Percentiles rank a stretch among this genome's conserved stretches.
Evolutionary conservation across 2,797 vertebrate species (phyloP).

Genomic region (Typhlichthys subterraneus): DNA sequence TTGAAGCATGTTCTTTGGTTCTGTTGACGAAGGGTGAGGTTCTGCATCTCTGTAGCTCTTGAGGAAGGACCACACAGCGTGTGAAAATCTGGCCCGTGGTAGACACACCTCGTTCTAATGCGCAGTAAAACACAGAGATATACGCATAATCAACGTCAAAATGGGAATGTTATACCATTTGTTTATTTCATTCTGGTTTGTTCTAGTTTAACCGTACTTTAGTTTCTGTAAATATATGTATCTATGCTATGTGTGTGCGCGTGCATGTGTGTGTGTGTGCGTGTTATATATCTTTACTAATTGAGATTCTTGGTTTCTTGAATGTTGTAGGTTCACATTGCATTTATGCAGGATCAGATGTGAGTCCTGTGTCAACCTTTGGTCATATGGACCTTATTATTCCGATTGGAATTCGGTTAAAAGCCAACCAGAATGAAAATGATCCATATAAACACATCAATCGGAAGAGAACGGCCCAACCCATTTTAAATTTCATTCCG

Average conservation of each 20-base stretch:
- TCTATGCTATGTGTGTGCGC: background rate
- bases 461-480: too few species aligned
- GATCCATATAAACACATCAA: too few species aligned
- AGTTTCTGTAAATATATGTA: background rate
- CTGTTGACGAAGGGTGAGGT: constrained; percentile 84
- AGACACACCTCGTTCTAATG: constrained; percentile 74
- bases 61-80: constrained; percentile 78
- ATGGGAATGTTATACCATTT: too few species aligned
- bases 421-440: too few species aligned
- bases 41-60: constrained; percentile 67
- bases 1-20: constrained; percentile 61
- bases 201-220: background rate
- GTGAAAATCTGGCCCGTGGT: constrained; percentile 69
- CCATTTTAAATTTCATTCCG: too few species aligned
- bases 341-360: constrained; percentile 19
- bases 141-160: background rate
- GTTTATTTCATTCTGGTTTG: background rate
- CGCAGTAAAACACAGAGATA: constrained; percentile 37
- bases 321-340: constrained; percentile 22
- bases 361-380: constrained; percentile 44
- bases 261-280: constrained; percentile 1
- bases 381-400: too few species aligned
- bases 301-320: constrained; percentile 29
- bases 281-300: background rate
- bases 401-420: too few species aligned